Evolutionary conservation across 2,797 vertebrate species (phyloP).

Genomic region (Sphaeramia orbicularis): DNA sequence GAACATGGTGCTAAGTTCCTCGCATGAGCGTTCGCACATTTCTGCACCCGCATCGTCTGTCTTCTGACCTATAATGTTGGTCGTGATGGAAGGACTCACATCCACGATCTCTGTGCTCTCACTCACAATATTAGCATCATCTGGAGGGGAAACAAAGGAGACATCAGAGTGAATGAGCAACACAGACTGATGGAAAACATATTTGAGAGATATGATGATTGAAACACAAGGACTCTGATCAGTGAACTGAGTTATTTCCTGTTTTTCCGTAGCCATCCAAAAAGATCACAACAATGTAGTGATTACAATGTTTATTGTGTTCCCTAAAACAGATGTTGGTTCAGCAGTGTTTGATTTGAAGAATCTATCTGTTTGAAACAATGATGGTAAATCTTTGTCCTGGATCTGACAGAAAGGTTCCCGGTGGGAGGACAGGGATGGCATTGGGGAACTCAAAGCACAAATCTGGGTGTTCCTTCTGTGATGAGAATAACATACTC

Average conservation of each 20-base stretch:
- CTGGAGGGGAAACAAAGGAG: slow-evolving; percentile 72
- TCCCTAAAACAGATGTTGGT: slow-evolving; percentile 71
- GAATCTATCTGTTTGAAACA: slow-evolving; percentile 55
- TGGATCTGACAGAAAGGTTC: slow-evolving; percentile 28
- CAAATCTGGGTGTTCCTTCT: slow-evolving; percentile 49
- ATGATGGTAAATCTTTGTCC: slow-evolving; percentile 51
- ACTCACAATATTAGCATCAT: slow-evolving; percentile 88
- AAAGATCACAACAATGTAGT: slow-evolving; percentile 52
- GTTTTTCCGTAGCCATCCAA: slow-evolving; percentile 45
- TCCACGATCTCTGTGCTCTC: slow-evolving; percentile 91
- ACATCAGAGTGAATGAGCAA: slow-evolving; percentile 19
- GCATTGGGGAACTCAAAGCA: slow-evolving; percentile 29
- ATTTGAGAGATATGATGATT: slow-evolving; percentile 35
- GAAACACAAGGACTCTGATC: slow-evolving; percentile 39
- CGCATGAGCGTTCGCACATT: slow-evolving; percentile 95
- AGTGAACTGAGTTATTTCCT: slow-evolving; percentile 54
- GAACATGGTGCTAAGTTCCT: slow-evolving; percentile 93
- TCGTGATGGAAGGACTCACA: slow-evolving; percentile 87
- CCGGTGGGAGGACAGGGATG: slow-evolving; percentile 17
- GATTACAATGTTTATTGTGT: slow-evolving; percentile 67
- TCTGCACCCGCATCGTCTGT: slow-evolving; percentile 79
- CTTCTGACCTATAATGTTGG: slow-evolving; percentile 88
- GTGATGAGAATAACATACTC: slow-evolving; percentile 62
- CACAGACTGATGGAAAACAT: slow-evolving; percentile 56
- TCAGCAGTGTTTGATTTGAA: slow-evolving; percentile 50